Evolutionary conservation across 2,888 invertebrate species (phyloP), one percentile per base, ranked within the genome.

Genomic region (Erebia ligea): DNA sequence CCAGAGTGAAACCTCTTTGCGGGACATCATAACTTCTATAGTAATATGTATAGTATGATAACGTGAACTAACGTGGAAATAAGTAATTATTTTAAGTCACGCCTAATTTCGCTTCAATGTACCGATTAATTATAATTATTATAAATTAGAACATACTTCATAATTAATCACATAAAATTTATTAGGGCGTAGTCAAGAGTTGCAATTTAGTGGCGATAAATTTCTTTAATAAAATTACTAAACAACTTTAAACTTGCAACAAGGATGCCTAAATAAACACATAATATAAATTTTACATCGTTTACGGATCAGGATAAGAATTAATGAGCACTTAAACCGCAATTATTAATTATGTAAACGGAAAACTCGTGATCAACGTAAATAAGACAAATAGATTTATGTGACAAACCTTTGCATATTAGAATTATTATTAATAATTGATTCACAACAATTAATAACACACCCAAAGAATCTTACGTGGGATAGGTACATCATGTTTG

Each of bases 331-430:
- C 64, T 52, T 68, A 73, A 65, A 61, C 50, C 21, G 54, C 68
- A 79, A 80, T 84, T 80, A 83, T 86, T 86, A 79, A 88, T 89
- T 87, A 89, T 88, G 86, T 82, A 91, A 90, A 85, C 89, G 87
- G 87, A 87, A 84, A 82, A 78, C 70, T 72, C 73, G 73, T 74
- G 72, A 64, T 64, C 76, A 80, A 80, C 84, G 83, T 86, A 84
- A 84, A 82, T 77, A 69, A 80, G 50, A 63, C 42, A 57, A 19
- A 68, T 59, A 21, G 34, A 71, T 68, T 64, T 67, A 54, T 71
- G 57, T 21, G 15, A 62, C 48, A 21, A 48, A 62, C 48, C 15
- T 62, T 8, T 48, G 21, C 62, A 21, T 48, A 48, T 15, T 48
- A 45, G 62, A 48, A 61, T 61, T 21, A 45, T 21, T 48, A n/a